Conservation (phyloP, 2,797 vertebrate species). For the Atherinosoma microstoma region DNA sequence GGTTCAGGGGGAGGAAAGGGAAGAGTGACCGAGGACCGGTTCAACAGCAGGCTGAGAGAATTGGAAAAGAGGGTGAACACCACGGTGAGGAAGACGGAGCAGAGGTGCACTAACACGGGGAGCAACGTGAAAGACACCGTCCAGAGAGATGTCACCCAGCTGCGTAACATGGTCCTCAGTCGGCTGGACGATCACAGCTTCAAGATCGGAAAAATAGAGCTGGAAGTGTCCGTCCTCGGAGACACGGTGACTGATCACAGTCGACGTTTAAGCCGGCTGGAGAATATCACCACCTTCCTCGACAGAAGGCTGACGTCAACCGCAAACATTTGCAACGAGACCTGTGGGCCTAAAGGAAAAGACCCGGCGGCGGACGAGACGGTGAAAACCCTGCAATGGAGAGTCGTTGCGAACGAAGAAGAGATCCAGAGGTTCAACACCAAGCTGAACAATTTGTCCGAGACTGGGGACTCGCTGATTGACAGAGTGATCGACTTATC, state of each 20-base stretch:
- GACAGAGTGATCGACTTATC: conserved; percentile 77
- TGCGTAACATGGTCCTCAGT: conserved; percentile 72
- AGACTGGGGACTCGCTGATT: conserved; percentile 80
- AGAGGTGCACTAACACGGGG: conserved; percentile 79
- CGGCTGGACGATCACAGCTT: conserved; percentile 74
- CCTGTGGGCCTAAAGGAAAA: conserved; percentile 74
- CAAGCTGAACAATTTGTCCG: conserved; percentile 79
- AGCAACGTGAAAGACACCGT: conserved; percentile 82
- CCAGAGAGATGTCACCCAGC: conserved; percentile 81
- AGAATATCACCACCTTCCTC: conserved; percentile 77
- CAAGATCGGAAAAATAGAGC: conserved; percentile 82
- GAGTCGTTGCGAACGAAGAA: conserved; percentile 81
- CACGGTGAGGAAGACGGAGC: conserved; percentile 86
- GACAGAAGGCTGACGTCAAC: conserved; percentile 80
- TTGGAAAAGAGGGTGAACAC: conserved; percentile 87
- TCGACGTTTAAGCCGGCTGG: conserved; percentile 71
- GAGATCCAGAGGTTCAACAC: conserved; percentile 84
- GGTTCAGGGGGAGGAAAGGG: conserved; percentile 66
- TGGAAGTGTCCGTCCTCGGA: conserved; percentile 78
- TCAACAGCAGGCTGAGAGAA: conserved; percentile 78
- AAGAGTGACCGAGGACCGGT: conserved; percentile 75
- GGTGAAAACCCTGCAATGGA: conserved; percentile 85
- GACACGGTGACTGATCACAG: conserved; percentile 79
- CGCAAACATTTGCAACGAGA: conserved; percentile 81
- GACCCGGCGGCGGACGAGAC: conserved; percentile 67